Evolutionary conservation across 1,140 invertebrate species (phyloP).

Genomic region (Ceratina calcarata): DNA sequence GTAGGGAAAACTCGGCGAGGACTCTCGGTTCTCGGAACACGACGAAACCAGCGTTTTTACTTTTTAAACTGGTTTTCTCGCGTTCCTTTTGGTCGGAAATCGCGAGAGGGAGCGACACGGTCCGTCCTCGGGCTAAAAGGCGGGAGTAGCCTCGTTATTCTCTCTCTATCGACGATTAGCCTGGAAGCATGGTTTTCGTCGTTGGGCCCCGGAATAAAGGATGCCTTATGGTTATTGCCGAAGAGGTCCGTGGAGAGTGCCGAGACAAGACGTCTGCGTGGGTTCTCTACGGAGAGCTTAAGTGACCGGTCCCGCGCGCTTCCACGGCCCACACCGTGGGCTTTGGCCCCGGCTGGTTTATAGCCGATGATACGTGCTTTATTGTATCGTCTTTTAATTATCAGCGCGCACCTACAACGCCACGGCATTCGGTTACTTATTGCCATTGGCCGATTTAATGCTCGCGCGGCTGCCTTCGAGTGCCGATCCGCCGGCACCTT

Average conservation of each 20-base stretch:
- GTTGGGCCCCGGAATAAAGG: conserved; percentile 59
- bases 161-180: conserved; percentile 51
- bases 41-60: not conserved
- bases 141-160: conserved; percentile 45
- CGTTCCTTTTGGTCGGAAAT: not conserved
- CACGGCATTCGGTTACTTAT: conserved; percentile 79
- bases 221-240: conserved; percentile 77
- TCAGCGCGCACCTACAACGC: conserved; percentile 80
- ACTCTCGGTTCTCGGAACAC: not conserved
- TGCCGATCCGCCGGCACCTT: conserved; percentile 66
- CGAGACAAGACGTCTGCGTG: conserved; percentile 77
- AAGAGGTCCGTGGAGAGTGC: conserved; percentile 47
- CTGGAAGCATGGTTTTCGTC: conserved; percentile 51
- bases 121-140: conserved; percentile 8
- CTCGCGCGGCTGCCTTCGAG: conserved; percentile 63
- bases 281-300: conserved; percentile 69
- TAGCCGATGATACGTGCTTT: conserved; percentile 79
- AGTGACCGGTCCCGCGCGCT: conserved; percentile 67
- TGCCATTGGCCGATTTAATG: conserved; percentile 73
- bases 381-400: conserved; percentile 82
- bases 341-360: conserved; percentile 72
- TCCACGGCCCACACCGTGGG: conserved; percentile 66
- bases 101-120: conserved; percentile 5
- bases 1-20: conserved; percentile 21
- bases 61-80: too few species aligned